Evolutionary conservation across 2,888 invertebrate species (phyloP), one percentile per base, ranked within the genome.

Genomic region (Artemia sp.): DNA sequence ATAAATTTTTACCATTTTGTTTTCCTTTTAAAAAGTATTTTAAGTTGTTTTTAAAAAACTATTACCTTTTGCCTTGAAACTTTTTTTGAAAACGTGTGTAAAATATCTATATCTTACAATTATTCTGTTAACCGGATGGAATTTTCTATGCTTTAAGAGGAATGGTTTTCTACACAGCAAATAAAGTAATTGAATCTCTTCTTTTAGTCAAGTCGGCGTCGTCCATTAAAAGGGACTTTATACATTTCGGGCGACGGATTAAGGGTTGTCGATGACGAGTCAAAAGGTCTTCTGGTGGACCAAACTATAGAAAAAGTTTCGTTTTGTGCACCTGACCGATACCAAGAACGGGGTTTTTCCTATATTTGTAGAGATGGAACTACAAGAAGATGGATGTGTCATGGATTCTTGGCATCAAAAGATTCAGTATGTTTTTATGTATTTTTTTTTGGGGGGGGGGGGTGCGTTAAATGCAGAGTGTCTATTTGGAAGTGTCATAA

Each of bases 221-320:
- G 92, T 75, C 90, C 93, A 7, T 87, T 93, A n/a, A 86, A 91
- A 72, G 90, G 92, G 6, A 85, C 90, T 72, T 82, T 94, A 24
- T 91, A 92, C 78, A 90, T 93, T 6, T 91, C 91, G 74, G 93
- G 92, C 7, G 98, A 98, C 79, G 96, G 97, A 0, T 82, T 98
- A 66, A 84, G 98, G 50, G 97, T 98, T 6, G 97, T 98, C 1
- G 98, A 98, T 79, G 97, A 97, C 76, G 95, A 97, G 78, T 96
- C 95, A 51, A 97, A 96, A 81, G 96, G 96, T 52, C 84, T 98
- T 73, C 92, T 99, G 74, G 96, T 98, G 53, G 98, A 99, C 80
- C 98, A 98, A 81, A 98, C 97, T 50, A 98, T 99, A 73, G 98
- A 98, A 80, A 98, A 99, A 80, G 97, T 99, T 6, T 98, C 97